phyloP scores from a whole-genome alignment of 2,888 invertebrate species.

The Pristionchus maxplancki region DNA sequence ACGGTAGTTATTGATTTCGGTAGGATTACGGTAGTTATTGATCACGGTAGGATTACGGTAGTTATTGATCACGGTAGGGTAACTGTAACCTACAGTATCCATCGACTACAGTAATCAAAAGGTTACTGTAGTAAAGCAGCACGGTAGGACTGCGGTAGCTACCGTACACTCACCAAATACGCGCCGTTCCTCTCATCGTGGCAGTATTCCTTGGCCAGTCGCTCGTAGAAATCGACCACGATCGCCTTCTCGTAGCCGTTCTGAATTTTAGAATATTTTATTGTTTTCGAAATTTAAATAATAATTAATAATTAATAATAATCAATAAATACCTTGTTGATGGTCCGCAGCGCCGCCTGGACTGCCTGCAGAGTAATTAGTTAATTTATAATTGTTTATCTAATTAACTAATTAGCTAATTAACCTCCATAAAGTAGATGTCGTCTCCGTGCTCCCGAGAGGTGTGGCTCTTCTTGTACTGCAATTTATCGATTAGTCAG shows the following conservation, averaged over 20 bases:
- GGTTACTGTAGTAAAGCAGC: no score
- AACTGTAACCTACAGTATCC: no score
- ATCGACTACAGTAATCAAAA: no score
- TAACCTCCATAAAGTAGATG: slow-evolving; percentile 34
- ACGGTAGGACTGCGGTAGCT: no score
- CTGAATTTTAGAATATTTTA: neutral
- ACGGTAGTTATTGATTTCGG: neutral
- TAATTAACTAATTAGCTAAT: neutral
- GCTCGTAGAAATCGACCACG: neutral
- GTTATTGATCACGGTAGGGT: no score
- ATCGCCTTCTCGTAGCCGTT: neutral
- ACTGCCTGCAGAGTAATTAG: slow-evolving; percentile 18
- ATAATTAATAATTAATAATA: no score
- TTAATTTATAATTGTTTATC: neutral
- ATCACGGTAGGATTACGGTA: no score
- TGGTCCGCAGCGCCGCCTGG: slow-evolving; percentile 15
- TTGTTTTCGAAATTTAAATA: no score
- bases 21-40: neutral
- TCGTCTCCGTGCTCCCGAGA: neutral
- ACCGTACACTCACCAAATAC: neutral
- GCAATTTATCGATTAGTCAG: neutral
- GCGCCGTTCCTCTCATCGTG: neutral
- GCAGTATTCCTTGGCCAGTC: neutral
- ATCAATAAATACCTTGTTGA: slow-evolving; percentile 2
- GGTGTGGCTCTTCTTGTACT: neutral